A percentile compares a stretch with the other conserved stretches of the same genome.
phyloP scores from a whole-genome alignment of 2,888 invertebrate species.

The Cistogaster globosa region DNA sequence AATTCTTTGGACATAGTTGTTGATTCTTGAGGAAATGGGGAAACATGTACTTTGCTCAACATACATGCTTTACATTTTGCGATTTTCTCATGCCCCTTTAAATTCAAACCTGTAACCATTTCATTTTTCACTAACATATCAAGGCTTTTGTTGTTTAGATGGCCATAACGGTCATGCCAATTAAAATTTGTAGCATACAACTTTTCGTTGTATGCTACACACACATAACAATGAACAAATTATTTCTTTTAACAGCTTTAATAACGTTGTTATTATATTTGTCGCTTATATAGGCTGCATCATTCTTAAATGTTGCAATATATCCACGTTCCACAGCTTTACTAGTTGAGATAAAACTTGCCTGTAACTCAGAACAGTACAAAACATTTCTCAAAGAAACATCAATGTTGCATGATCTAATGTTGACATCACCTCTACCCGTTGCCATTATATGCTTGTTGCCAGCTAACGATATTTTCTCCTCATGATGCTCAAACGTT shows the following conservation, averaged over 20 bases:
- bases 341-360: conserved; percentile 53
- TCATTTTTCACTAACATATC: conserved; percentile 20
- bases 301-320: no score
- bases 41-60: conserved; percentile 44
- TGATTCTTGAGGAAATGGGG: conserved; percentile 42
- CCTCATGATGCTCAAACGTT: conserved; percentile 1
- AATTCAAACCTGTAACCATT: conserved; percentile 52
- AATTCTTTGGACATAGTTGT: conserved; percentile 22
- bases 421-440: conserved; percentile 45
- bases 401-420: conserved; percentile 1
- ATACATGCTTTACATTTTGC: conserved; percentile 43
- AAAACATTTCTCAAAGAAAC: conserved; percentile 40
- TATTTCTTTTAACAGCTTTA: conserved; percentile 22
- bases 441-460: conserved; percentile 32
- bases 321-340: background rate
- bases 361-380: conserved; percentile 53
- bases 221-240: conserved; percentile 35
- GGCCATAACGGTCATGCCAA: conserved; percentile 55
- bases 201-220: background rate
- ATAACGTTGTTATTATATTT: conserved; percentile 11
- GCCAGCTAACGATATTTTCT: conserved; percentile 20
- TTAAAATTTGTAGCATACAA: conserved; percentile 29
- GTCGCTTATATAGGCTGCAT: conserved; percentile 14
- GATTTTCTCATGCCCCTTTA: background rate
- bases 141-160: conserved; percentile 36